These are phyloP conservation scores for Microplitis manilae DNA, from an alignment of 2,888 invertebrate species.

Conservation along the genomic window DNA sequence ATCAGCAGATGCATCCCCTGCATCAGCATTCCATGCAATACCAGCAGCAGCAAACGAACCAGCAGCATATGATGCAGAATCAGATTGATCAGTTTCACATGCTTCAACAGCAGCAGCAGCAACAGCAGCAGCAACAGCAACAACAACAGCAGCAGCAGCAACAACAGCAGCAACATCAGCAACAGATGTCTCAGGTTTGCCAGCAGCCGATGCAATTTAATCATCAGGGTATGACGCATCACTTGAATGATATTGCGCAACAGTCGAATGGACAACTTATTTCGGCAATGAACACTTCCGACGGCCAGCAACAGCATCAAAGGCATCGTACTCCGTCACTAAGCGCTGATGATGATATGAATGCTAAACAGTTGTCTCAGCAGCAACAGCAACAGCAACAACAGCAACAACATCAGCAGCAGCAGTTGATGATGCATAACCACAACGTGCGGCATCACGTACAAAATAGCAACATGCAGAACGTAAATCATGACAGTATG, in stretches of 20 bases:
- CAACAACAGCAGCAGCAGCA: constrained; percentile 74
- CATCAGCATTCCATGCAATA: constrained; percentile 60
- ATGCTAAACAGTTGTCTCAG: constrained; percentile 61
- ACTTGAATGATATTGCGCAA: constrained; percentile 63
- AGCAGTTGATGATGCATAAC: constrained; percentile 62
- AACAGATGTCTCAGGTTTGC: constrained; percentile 67
- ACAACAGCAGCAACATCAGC: constrained; percentile 72
- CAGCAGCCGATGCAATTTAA: constrained; percentile 62
- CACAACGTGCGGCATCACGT: constrained; percentile 64
- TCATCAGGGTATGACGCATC: constrained; percentile 67
- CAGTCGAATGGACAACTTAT: constrained; percentile 62
- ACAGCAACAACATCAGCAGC: constrained; percentile 60
- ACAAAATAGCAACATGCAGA: constrained; percentile 58
- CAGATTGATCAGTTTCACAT: constrained; percentile 61
- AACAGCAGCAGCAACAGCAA: constrained; percentile 65
- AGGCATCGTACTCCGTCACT: constrained; percentile 58
- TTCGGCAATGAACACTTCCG: constrained; percentile 56
- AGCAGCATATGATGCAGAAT: constrained; percentile 59
- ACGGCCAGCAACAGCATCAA: constrained; percentile 52
- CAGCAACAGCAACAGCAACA: constrained; percentile 52
- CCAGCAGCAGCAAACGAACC: constrained; percentile 52
- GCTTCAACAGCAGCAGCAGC: constrained; percentile 72
- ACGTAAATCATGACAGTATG: constrained; percentile 59
- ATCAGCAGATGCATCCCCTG: constrained; percentile 63
- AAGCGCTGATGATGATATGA: constrained; percentile 58